Evolutionary conservation across 2,888 invertebrate species (phyloP), one percentile per base, ranked within the genome.

Genomic region (Antheraea assamensis): DNA sequence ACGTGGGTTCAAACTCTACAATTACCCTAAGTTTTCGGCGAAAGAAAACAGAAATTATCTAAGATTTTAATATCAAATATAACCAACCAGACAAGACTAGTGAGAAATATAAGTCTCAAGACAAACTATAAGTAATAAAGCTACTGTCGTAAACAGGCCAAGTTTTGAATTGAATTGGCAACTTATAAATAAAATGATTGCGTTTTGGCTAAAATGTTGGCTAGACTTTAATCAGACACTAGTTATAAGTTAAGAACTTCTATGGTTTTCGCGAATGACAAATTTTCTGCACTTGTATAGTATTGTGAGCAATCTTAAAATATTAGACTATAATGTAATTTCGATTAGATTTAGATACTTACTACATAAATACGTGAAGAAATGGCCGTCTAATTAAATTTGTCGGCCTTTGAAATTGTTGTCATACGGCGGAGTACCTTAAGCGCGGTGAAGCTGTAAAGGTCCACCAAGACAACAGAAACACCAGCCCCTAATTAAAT

Each of bases 161-260:
- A 64, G 30, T 64, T 27, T 64, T 64, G 17, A 30, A 64, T 64
- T 64, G 19, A 15, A 64, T 64, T 64, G 61, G 61, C 61, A 27
- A 27, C 61, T 5, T n/a, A n/a, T n/a, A n/a, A n/a, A 30, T 64
- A 30, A 30, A 15, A 17, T 4, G 61, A 30, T 7, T 17, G 30
- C 19, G 27, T 64, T 27, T 27, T 64, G 27, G 61, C 61, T 64
- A 27, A 61, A 15, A 27, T 10, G 27, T 61, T 61, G 17, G 17
- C 61, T 27, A 61, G 58, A 58, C 21, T n/a, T 24, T 13, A n/a
- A n/a, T 27, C 3, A 61, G 27, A 1, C 3, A 27, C 3, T 61
- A 10, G 15, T 61, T 15, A 8, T 27, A 61, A 61, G 15, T 61
- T 24, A 61, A 15, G 27, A 13, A 61, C 27, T 0, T 61, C 15